Evolutionary conservation across 1,140 invertebrate genomes (phyloP).

Genomic region (Manduca sexta): DNA sequence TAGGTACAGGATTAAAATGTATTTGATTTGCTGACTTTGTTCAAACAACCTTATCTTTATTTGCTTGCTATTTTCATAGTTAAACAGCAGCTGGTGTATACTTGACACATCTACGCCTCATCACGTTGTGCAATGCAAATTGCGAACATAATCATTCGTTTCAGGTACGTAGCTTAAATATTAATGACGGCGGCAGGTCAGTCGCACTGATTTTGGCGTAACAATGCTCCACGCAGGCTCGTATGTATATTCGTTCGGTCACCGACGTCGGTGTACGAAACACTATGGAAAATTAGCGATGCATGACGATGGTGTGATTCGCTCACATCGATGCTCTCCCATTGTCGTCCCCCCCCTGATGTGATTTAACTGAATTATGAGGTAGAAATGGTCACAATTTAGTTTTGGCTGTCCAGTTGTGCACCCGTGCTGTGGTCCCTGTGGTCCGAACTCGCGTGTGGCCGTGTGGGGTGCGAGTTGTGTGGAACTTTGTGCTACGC

Average conservation of each 20-base stretch:
- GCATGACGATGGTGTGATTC: slow-evolving; percentile 64
- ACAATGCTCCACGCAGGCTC: slow-evolving; percentile 20
- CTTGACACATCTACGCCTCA: no score
- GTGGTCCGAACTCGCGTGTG: not conserved
- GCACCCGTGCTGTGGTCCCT: slow-evolving; percentile 31
- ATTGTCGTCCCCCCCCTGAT: slow-evolving; percentile 66
- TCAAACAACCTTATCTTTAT: no score
- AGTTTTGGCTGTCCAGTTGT: slow-evolving; percentile 52
- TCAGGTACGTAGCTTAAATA: not conserved
- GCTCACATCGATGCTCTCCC: slow-evolving; percentile 60
- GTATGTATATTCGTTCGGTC: slow-evolving; percentile 45
- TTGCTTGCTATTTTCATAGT: no score
- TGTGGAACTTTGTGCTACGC: slow-evolving; percentile 32
- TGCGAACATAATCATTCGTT: not conserved
- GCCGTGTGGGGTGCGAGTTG: slow-evolving; percentile 24
- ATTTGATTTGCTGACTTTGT: no score
- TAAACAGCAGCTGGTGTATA: no score
- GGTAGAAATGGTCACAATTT: slow-evolving; percentile 60
- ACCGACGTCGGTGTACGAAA: slow-evolving; percentile 33
- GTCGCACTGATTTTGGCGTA: slow-evolving; percentile 19
- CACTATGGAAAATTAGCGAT: slow-evolving; percentile 61
- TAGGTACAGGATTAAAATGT: no score
- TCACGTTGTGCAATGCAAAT: no score
- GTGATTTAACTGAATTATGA: slow-evolving; percentile 71
- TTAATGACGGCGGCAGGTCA: slow-evolving; percentile 19